Percentiles rank a stretch among this genome's conserved stretches.
Conservation (phyloP, 2,888 invertebrate species). For the Glyphotaelius pellucidus region DNA sequence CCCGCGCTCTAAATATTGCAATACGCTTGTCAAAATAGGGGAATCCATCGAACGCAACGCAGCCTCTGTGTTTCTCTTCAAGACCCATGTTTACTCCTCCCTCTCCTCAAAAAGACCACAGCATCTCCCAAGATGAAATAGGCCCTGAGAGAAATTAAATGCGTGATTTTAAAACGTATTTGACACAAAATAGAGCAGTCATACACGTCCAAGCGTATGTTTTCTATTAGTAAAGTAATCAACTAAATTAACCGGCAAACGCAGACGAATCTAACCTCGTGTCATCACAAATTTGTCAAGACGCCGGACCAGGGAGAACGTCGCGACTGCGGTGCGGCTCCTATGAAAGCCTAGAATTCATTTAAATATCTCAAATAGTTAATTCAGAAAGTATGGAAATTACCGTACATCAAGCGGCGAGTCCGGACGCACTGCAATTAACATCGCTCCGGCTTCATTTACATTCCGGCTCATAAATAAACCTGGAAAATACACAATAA, state of each 20-base stretch:
- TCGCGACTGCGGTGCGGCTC: conserved; percentile 36
- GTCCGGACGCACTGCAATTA: conserved; percentile 38
- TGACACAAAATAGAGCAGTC: not conserved
- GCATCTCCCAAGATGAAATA: not conserved
- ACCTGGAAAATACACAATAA: conserved; percentile 47
- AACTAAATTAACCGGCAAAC: not conserved
- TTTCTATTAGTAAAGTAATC: conserved; percentile 21
- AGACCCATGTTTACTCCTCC: too few relatives aligned
- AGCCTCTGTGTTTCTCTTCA: too few relatives aligned
- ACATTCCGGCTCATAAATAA: conserved; percentile 49
- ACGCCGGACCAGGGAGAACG: conserved; percentile 18
- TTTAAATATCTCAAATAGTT: conserved; percentile 62
- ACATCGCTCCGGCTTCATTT: conserved; percentile 52
- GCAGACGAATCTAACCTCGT: not conserved
- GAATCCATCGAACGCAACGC: too few relatives aligned
- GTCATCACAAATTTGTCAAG: conserved; percentile 58
- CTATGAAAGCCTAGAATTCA: conserved; percentile 53
- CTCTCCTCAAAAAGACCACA: too few relatives aligned
- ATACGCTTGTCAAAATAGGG: too few relatives aligned
- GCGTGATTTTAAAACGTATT: not conserved
- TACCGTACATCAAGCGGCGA: conserved; percentile 50
- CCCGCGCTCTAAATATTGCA: too few relatives aligned
- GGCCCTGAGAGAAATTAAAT: not conserved
- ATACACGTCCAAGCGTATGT: not conserved
- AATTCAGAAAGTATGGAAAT: conserved; percentile 54